These are phyloP conservation scores for Platynereis dumerilii DNA, from an alignment of 2,888 invertebrate genomes.

Conservation along the genomic window DNA sequence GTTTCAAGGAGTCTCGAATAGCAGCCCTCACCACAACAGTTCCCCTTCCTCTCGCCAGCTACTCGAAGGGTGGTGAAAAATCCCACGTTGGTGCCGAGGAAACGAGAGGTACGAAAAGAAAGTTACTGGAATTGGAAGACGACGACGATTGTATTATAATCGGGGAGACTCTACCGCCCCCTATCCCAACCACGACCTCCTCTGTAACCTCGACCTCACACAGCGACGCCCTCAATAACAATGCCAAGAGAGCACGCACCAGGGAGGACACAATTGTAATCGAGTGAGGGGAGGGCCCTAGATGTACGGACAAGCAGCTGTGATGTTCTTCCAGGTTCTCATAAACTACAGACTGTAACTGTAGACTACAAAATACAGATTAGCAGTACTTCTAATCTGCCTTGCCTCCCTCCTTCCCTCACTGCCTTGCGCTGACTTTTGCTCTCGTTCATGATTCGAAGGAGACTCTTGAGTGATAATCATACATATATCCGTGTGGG, in stretches of 20 bases:
- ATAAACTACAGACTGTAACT: too few species aligned
- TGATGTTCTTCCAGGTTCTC: not conserved
- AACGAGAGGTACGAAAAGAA: slow-evolving; percentile 21
- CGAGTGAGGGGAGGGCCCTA: slow-evolving; percentile 5
- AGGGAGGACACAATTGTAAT: slow-evolving; percentile 19
- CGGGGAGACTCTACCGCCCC: slow-evolving; percentile 5
- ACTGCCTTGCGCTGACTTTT: too few species aligned
- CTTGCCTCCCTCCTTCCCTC: too few species aligned
- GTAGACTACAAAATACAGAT: too few species aligned
- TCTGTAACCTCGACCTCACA: not conserved
- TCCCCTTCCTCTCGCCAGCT: not conserved
- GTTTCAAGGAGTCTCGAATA: slow-evolving; percentile 30
- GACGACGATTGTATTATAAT: slow-evolving; percentile 30
- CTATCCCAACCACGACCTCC: not conserved
- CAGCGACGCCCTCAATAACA: slow-evolving; percentile 1
- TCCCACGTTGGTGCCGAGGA: not conserved
- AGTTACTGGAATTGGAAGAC: slow-evolving; percentile 8
- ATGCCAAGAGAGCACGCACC: slow-evolving; percentile 11
- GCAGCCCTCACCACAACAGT: slow-evolving; percentile 26
- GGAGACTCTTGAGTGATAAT: too few species aligned
- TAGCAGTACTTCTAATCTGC: too few species aligned
- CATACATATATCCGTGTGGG: too few species aligned
- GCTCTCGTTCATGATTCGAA: too few species aligned
- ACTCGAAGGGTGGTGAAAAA: too few species aligned
- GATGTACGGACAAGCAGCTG: not conserved